Evolutionary conservation across 2,113 vertebrate genomes (phyloP).

Genomic region (Sterrhoptilus dennistouni): DNA sequence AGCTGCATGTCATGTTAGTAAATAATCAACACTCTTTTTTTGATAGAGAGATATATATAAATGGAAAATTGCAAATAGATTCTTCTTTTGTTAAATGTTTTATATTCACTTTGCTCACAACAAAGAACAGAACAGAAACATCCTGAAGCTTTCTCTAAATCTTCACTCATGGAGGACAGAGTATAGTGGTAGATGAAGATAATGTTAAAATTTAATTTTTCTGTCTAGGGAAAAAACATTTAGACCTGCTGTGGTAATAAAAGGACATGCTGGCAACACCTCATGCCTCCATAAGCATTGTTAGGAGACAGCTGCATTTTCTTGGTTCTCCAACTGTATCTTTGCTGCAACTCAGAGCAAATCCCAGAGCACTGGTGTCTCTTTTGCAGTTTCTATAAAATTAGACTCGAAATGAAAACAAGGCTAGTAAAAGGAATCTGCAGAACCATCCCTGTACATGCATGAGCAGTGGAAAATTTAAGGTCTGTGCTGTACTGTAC

Average conservation of each 20-base stretch:
- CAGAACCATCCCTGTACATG: not conserved
- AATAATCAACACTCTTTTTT: not conserved
- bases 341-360: not conserved
- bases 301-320: not conserved
- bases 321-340: not conserved
- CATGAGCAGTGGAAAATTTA: not conserved
- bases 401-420: not conserved
- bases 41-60: rapidly evolving
- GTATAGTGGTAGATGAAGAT: not conserved
- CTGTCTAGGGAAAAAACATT: not conserved
- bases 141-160: not conserved
- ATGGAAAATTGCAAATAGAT: not conserved
- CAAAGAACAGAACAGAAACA: not conserved
- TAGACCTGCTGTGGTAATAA: not conserved
- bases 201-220: not conserved
- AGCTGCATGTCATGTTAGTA: not conserved
- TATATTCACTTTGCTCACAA: not conserved
- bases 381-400: not conserved
- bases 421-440: not conserved
- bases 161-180: not conserved
- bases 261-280: not conserved
- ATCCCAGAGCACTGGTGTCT: not conserved
- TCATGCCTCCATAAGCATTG: rapidly evolving
- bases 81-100: not conserved
- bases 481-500: not conserved